Evolutionary conservation across 2,113 vertebrate species (phyloP).

Genomic region (Heloderma charlesbogerti): DNA sequence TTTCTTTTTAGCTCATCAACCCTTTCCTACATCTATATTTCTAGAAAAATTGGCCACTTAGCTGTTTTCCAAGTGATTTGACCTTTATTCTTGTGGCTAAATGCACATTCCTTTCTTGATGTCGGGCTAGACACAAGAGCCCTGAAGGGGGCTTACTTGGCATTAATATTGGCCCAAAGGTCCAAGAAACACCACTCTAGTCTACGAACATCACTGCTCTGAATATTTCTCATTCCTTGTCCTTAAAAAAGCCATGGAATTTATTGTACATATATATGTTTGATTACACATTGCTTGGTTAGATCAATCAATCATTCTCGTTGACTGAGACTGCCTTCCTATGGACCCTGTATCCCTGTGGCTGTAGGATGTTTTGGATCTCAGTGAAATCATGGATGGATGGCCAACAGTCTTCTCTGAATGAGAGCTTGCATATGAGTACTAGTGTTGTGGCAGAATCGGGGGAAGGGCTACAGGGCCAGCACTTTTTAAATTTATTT

Average conservation of each 20-base stretch:
- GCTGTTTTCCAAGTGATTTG: constrained; percentile 25
- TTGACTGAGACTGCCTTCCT: no score
- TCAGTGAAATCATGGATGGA: no score
- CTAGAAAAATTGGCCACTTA: constrained; percentile 21
- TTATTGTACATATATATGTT: background rate
- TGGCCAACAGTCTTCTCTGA: no score
- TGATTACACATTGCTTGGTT: no score
- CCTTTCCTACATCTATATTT: constrained; percentile 31
- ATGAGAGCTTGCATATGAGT: no score
- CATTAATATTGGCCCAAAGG: background rate
- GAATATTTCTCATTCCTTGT: background rate
- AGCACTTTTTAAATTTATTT: no score
- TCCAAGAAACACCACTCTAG: background rate
- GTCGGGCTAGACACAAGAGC: background rate
- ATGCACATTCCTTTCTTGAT: background rate
- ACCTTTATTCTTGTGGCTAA: constrained; percentile 35
- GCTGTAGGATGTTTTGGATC: no score
- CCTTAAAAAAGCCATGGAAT: constrained; percentile 5
- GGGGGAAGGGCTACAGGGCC: no score
- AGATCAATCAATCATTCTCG: no score
- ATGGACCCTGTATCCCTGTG: no score
- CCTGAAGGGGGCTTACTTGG: background rate
- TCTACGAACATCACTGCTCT: background rate
- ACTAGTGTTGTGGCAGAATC: no score
- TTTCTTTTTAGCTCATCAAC: constrained; percentile 33